These are phyloP conservation scores for Vipera ursinii DNA, from an alignment of 2,797 vertebrate genomes.

Conservation along the genomic window DNA sequence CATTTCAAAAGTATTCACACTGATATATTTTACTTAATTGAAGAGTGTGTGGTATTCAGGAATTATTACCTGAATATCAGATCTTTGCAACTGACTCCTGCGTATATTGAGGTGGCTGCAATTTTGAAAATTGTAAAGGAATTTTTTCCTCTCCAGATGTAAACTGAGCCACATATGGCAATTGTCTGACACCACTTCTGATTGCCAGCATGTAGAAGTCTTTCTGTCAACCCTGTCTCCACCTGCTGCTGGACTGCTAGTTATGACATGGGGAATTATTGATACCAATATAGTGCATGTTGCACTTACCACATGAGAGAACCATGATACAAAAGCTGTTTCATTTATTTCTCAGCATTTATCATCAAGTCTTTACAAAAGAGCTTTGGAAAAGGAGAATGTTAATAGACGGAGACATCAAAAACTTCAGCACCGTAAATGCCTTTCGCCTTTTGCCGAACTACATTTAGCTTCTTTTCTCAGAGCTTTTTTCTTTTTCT, in stretches of 20 bases:
- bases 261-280: not conserved
- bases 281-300: not conserved
- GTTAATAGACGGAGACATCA: accelerated
- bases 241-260: not conserved
- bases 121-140: conserved; percentile 21
- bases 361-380: conserved; percentile 24
- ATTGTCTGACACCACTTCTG: not conserved
- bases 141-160: not conserved
- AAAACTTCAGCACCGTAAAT: not conserved
- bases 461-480: conserved; percentile 6
- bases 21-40: accelerated
- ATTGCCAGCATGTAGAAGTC: not conserved
- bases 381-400: conserved; percentile 30
- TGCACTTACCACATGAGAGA: not conserved
- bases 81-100: conserved; percentile 13
- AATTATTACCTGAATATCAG: conserved; percentile 16
- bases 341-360: not conserved
- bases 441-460: conserved; percentile 40
- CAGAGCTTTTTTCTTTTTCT: not conserved
- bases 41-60: conserved; percentile 5
- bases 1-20: not conserved
- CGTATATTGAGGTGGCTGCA: conserved; percentile 7
- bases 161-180: not conserved
- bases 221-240: not conserved
- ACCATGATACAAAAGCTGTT: not conserved